phyloP scores from a whole-genome alignment of 2,113 vertebrate genomes.

The Corythornis vintsioides region DNA sequence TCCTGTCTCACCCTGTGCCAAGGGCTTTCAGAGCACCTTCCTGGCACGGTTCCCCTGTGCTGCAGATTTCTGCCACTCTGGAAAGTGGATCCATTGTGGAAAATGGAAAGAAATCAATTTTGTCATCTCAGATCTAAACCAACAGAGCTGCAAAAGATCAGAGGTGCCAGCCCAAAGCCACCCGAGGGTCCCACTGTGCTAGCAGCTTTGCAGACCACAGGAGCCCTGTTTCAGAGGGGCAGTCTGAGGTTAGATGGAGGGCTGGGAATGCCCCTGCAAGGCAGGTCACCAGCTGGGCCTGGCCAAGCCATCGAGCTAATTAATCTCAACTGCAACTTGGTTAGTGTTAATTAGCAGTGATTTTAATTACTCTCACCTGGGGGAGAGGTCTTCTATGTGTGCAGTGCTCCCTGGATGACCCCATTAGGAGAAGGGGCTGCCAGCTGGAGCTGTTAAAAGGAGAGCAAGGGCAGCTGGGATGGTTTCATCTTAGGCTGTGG shows the following conservation, averaged over 20 bases:
- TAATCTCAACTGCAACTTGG: background rate
- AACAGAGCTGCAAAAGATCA: background rate
- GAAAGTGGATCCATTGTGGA: background rate
- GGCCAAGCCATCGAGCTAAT: rapidly evolving
- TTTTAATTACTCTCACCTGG: rapidly evolving
- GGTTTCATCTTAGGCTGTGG: rapidly evolving
- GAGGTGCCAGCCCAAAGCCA: rapidly evolving
- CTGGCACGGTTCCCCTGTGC: rapidly evolving
- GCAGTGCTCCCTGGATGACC: rapidly evolving
- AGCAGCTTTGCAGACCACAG: rapidly evolving
- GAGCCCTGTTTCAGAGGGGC: rapidly evolving
- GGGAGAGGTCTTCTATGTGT: rapidly evolving
- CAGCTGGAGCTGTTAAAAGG: too few species aligned
- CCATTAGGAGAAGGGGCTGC: rapidly evolving
- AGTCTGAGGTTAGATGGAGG: background rate
- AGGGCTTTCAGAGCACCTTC: background rate
- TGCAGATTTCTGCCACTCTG: background rate
- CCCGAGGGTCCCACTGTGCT: rapidly evolving
- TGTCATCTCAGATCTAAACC: background rate
- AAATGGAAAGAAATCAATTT: background rate
- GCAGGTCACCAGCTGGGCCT: background rate
- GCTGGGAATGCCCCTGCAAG: background rate
- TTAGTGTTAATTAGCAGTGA: rapidly evolving
- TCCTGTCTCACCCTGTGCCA: rapidly evolving
- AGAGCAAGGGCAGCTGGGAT: rapidly evolving